phyloP scores from a whole-genome alignment of 2,888 invertebrate species.

The Troglohyphantes excavatus region DNA sequence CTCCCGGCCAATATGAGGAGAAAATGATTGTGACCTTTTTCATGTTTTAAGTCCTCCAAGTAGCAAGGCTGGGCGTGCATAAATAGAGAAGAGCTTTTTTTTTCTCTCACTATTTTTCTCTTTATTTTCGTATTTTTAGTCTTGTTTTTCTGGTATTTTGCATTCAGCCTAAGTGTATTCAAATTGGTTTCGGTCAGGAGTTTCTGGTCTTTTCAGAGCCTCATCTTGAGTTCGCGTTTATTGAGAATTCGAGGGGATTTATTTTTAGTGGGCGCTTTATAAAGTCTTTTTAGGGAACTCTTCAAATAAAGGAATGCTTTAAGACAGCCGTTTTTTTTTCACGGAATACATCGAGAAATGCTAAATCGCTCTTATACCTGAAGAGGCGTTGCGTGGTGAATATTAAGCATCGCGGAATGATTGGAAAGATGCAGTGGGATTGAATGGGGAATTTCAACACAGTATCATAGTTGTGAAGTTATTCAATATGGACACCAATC shows the following conservation, averaged over 20 bases:
- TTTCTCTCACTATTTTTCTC: conserved; percentile 11
- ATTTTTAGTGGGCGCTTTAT: neutral
- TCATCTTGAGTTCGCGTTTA: conserved; percentile 19
- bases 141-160: conserved; percentile 54
- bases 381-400: neutral
- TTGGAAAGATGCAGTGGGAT: neutral
- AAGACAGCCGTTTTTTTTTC: neutral
- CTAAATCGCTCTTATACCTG: neutral
- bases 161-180: conserved; percentile 61
- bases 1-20: conserved; percentile 63
- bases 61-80: conserved; percentile 49
- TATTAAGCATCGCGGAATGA: neutral
- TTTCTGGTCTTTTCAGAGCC: neutral
- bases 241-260: conserved; percentile 11
- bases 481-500: too few species aligned
- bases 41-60: conserved; percentile 54
- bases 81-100: conserved; percentile 34
- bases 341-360: neutral
- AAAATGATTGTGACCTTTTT: conserved; percentile 65
- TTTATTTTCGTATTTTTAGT: conserved; percentile 25
- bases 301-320: conserved; percentile 5
- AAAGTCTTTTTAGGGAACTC: neutral
- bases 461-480: too few species aligned
- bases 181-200: conserved; percentile 42
- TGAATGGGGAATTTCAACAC: neutral